phyloP scores from a whole-genome alignment of 2,888 invertebrate species.

The Reticulitermes lucifugus region DNA sequence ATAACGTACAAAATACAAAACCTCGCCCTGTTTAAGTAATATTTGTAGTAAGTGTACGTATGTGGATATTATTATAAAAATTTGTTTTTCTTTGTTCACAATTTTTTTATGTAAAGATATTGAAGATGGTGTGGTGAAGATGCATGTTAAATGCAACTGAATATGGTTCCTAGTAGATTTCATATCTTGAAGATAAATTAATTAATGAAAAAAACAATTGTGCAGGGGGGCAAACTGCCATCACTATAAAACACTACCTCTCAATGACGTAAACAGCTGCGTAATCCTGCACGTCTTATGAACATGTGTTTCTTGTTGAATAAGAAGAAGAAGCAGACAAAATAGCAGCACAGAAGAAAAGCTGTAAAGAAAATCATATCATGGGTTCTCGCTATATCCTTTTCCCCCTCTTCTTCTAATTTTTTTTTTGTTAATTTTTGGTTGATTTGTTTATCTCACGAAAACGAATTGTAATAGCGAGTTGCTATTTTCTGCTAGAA shows the following conservation, averaged over 20 bases:
- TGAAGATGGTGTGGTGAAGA: conserved; percentile 53
- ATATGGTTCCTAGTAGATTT: conserved; percentile 64
- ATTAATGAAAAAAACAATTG: conserved; percentile 50
- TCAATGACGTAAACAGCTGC: conserved; percentile 26
- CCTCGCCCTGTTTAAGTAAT: conserved; percentile 56
- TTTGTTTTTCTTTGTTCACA: conserved; percentile 54
- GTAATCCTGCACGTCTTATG: not conserved
- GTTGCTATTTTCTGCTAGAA: conserved; percentile 42
- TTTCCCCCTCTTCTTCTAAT: not conserved
- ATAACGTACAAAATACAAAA: conserved; percentile 56
- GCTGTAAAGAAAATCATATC: conserved; percentile 51
- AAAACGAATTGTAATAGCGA: not conserved
- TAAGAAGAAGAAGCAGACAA: conserved; percentile 14
- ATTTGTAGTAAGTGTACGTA: conserved; percentile 55
- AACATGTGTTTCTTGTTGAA: conserved; percentile 37
- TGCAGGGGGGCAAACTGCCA: conserved; percentile 50
- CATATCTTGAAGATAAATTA: conserved; percentile 60
- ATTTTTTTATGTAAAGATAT: conserved; percentile 51
- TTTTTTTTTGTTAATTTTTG: not conserved
- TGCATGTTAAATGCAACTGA: conserved; percentile 54
- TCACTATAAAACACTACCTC: conserved; percentile 46
- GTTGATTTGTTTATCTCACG: not conserved
- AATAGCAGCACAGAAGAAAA: conserved; percentile 32
- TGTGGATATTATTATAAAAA: conserved; percentile 54
- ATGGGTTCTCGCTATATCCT: conserved; percentile 48